Evolutionary conservation across 1,140 invertebrate species (phyloP), one percentile per base, ranked within the genome.

Genomic region (Drosophila pseudoananassae): DNA sequence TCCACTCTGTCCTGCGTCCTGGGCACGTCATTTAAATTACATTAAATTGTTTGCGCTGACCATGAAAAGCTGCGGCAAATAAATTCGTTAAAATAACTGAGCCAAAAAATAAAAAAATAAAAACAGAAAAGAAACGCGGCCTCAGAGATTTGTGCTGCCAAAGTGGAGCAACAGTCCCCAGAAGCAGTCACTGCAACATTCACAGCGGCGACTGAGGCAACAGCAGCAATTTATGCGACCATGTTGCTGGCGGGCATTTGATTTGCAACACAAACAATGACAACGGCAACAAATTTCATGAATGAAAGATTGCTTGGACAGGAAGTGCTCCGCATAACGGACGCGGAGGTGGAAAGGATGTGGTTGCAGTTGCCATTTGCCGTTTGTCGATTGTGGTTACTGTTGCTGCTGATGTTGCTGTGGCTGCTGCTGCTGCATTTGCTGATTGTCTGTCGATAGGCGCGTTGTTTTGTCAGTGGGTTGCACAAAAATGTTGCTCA

Each of bases 11-110:
- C 64, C 65, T 87, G 83, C 60, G 78, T 85, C 68, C 78, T 88
- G 83, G 84, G 83, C 74, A 81, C 88, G 89, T 91, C 89, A 91
- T 91, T 91, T 91, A 91, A 91, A 91, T 91, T 91, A 91, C 89
- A 91, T 91, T 91, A 91, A 91, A 90, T 91, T 91, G 84, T 91
- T 75, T 91, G 89, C 80, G 78, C 77, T 85, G 85, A 90, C 78
- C 77, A 90, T 85, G 81, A 81, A 89, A 90, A 70, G 87, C 76
- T 76, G 78, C 73, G 74, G 82, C 87, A 90, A 90, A 90, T 90
- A 90, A 90, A 90, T 90, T 90, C 87, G 87, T 90, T 90, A 87
- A 90, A 90, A 87, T 88, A 88, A 88, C 83, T 88, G 87, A 88
- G 78, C 77, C 64, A 40, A 74, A 72, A 76, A 53, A 49, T 47